A percentile compares a stretch with the other conserved stretches of the same genome.
phyloP scores from a whole-genome alignment of 2,113 vertebrate genomes.

The Pagrus major region DNA sequence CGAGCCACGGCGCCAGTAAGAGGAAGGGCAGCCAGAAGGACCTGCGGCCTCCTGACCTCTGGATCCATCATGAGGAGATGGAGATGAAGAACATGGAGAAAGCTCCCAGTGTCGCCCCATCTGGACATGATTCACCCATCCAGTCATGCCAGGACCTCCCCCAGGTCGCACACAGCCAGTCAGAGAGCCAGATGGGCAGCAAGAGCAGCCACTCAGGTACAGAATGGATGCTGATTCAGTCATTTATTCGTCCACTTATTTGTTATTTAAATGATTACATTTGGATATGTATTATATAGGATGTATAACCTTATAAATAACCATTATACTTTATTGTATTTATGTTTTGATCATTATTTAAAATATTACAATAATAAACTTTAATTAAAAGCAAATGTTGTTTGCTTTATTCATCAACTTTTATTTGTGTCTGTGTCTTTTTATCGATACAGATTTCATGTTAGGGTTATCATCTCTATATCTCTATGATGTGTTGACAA shows the following conservation, averaged over 20 bases:
- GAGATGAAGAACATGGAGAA: conserved; percentile 98
- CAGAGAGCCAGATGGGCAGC: conserved; percentile 93
- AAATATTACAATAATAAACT: too few relatives aligned
- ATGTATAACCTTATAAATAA: background rate
- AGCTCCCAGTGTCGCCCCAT: conserved; percentile 84
- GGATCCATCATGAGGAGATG: conserved; percentile 98
- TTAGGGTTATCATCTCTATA: background rate
- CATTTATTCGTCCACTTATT: background rate
- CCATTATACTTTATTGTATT: background rate
- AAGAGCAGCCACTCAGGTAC: conserved; percentile 94
- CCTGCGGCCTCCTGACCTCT: conserved; percentile 93
- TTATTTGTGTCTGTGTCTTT: background rate
- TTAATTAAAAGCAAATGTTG: too few relatives aligned
- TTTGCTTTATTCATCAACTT: background rate
- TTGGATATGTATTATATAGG: background rate
- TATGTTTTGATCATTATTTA: background rate
- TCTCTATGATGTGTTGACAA: background rate
- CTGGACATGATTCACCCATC: conserved; percentile 86
- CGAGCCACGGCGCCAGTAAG: conserved; percentile 87
- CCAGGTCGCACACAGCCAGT: conserved; percentile 93
- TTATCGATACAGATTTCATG: background rate
- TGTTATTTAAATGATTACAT: background rate
- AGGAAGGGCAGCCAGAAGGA: conserved; percentile 96
- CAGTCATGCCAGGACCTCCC: conserved; percentile 92
- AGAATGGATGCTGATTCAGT: too few relatives aligned